A percentile compares a stretch with the other conserved stretches of the same genome.
Evolutionary conservation across 2,797 vertebrate species (phyloP).

Genomic region (Sciurus carolinensis): DNA sequence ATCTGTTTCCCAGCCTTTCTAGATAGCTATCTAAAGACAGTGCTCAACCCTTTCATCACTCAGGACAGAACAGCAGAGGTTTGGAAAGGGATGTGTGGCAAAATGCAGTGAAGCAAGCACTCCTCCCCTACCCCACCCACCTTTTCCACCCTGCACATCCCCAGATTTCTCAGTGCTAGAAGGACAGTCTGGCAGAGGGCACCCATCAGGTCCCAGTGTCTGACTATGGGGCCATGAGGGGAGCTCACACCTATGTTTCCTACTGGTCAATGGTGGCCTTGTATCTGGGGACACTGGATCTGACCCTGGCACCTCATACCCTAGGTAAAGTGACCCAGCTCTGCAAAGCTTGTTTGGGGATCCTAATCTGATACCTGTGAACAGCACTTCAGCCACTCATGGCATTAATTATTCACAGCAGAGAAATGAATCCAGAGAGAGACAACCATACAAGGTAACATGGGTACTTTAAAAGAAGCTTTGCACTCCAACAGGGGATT

Average conservation of each 20-base stretch:
- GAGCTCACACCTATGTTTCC: too few relatives aligned
- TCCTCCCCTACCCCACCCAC: too few relatives aligned
- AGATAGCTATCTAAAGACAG: not conserved
- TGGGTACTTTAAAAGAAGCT: not conserved
- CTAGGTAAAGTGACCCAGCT: not conserved
- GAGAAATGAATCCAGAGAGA: not conserved
- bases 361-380: not conserved
- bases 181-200: not conserved
- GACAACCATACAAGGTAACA: not conserved
- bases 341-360: not conserved
- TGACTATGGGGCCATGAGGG: not conserved
- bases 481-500: too few relatives aligned
- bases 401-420: not conserved
- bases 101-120: rapidly evolving
- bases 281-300: not conserved
- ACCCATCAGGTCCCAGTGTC: not conserved
- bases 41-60: not conserved
- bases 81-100: rapidly evolving
- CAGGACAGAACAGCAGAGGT: not conserved
- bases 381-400: not conserved
- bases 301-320: not conserved
- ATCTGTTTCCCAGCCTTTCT: not conserved
- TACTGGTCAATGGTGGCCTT: too few relatives aligned
- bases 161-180: not conserved
- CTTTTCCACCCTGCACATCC: not conserved